These are phyloP conservation scores for Atopsyche davidsoni DNA, from an alignment of 1,140 invertebrate genomes.

Conservation along the genomic window DNA sequence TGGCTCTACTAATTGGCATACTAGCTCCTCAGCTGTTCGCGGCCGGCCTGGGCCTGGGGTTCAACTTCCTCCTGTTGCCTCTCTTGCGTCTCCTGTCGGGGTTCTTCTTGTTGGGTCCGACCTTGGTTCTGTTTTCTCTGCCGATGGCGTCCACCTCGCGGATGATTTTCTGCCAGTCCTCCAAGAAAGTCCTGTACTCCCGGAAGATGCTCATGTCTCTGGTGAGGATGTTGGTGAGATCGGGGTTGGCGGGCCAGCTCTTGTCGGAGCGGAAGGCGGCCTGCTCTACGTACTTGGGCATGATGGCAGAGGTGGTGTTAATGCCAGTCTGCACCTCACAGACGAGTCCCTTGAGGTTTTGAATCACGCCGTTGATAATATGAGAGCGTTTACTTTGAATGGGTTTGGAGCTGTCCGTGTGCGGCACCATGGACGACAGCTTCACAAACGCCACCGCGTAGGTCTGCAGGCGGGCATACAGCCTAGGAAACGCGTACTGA, in stretches of 20 bases:
- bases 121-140: background rate
- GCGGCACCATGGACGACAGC: background rate
- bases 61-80: background rate
- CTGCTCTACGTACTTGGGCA: background rate
- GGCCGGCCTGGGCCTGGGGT: background rate
- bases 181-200: constrained; percentile 7
- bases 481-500: constrained; percentile 5
- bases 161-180: constrained; percentile 8
- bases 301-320: background rate
- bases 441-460: constrained; percentile 12
- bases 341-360: background rate
- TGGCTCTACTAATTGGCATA: background rate
- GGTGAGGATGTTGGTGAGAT: constrained; percentile 1
- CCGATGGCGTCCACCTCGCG: background rate
- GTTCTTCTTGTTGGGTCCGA: background rate
- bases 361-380: background rate
- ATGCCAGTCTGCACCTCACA: constrained; percentile 16
- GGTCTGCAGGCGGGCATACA: background rate
- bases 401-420: constrained; percentile 4
- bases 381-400: background rate
- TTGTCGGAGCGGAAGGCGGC: too few species aligned
- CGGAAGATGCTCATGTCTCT: constrained; percentile 5
- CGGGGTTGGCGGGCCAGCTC: constrained; percentile 6
- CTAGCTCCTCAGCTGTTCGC: background rate
- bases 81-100: background rate